Evolutionary conservation across 1,140 invertebrate species (phyloP).

Genomic region (Leptonema lineaticorne): DNA sequence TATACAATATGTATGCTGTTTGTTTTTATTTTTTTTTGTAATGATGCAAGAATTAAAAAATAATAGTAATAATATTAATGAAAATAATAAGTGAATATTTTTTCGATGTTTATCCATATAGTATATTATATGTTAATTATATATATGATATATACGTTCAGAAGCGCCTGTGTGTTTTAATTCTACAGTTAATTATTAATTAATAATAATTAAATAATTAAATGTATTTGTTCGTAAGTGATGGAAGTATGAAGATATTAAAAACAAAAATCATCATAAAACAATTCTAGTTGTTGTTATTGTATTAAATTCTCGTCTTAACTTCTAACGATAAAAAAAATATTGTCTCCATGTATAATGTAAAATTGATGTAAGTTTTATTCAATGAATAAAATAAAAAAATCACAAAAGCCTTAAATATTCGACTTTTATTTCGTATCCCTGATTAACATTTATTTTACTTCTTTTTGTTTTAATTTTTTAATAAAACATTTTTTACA

Average conservation of each 20-base stretch:
- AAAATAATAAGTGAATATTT: neutral
- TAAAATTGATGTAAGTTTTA: conserved; percentile 41
- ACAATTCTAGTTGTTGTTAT: conserved; percentile 42
- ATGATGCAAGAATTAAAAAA: too few species aligned
- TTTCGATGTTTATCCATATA: conserved; percentile 19
- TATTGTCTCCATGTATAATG: conserved; percentile 39
- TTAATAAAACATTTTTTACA: too few species aligned
- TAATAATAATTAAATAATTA: neutral
- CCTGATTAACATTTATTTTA: too few species aligned
- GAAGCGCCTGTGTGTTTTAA: conserved; percentile 23
- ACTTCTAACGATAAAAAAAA: conserved; percentile 33
- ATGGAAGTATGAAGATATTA: too few species aligned
- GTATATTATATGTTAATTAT: conserved; percentile 27
- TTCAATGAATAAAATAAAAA: conserved; percentile 42
- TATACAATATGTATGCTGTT: neutral
- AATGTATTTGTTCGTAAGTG: conserved; percentile 38
- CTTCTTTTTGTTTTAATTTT: too few species aligned
- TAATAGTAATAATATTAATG: too few species aligned
- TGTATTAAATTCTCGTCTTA: conserved; percentile 33
- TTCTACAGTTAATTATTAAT: conserved; percentile 19
- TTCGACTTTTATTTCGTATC: conserved; percentile 15
- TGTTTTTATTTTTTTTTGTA: too few species aligned
- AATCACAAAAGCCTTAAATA: conserved; percentile 40
- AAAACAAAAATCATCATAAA: conserved; percentile 23
- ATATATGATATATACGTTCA: conserved; percentile 6